Conservation (phyloP, 2,113 vertebrate genomes). For the Athene noctua region DNA sequence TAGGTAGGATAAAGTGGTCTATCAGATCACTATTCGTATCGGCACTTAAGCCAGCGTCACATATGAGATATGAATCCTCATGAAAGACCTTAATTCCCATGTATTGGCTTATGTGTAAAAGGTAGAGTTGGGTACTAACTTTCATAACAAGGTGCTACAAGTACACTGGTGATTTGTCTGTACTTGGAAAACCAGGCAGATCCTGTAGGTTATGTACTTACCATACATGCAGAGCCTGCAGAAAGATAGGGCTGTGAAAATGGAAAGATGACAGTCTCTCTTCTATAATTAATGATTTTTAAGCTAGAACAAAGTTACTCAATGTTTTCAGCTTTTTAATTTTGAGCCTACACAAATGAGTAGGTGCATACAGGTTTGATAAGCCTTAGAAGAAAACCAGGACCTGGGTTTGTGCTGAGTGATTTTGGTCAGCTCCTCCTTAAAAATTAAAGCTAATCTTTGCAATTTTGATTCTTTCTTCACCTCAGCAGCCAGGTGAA, state of each 20-base stretch:
- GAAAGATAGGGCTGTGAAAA: neutral
- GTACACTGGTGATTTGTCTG: neutral
- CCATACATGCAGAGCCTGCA: neutral
- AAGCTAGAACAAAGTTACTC: neutral
- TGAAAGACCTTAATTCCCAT: neutral
- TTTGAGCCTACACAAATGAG: neutral
- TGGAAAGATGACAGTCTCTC: neutral
- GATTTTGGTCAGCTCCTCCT: neutral
- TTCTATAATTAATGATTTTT: neutral
- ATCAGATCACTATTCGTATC: neutral
- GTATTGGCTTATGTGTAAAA: neutral
- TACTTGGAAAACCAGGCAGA: neutral
- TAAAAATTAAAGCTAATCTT: neutral
- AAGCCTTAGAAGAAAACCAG: neutral
- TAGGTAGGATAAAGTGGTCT: neutral
- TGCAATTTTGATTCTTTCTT: neutral
- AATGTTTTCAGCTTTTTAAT: neutral
- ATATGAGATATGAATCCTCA: accelerated
- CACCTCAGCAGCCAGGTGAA: neutral
- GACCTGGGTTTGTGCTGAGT: neutral
- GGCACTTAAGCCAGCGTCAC: neutral
- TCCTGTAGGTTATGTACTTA: neutral
- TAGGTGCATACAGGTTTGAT: neutral
- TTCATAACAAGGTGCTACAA: neutral
- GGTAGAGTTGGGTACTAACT: neutral